Evolutionary conservation across 2,113 vertebrate species (phyloP).

Genomic region (Grammatotria lemairii): DNA sequence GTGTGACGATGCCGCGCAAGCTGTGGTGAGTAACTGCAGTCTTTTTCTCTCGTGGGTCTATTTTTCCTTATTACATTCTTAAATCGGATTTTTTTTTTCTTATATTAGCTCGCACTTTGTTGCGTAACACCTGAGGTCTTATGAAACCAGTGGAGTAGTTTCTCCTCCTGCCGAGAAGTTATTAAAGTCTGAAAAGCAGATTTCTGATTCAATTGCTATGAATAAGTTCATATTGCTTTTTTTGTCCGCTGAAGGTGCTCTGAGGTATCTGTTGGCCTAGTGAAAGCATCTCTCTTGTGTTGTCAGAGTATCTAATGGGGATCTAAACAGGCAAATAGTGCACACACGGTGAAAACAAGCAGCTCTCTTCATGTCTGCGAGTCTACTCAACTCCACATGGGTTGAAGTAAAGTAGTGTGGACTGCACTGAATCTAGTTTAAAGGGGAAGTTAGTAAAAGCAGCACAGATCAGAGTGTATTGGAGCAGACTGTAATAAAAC

Average conservation of each 20-base stretch:
- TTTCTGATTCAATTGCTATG: neutral
- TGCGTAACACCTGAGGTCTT: neutral
- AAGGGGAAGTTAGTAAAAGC: neutral
- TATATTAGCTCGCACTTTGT: neutral
- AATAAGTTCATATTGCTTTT: neutral
- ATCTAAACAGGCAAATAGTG: neutral
- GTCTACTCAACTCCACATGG: neutral
- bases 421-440: neutral
- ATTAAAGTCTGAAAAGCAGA: neutral
- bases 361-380: neutral
- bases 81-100: neutral
- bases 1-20: conserved; percentile 57
- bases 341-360: neutral
- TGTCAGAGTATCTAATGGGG: neutral
- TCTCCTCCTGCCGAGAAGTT: neutral
- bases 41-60: neutral
- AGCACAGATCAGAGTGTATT: neutral
- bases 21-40: conserved; percentile 53
- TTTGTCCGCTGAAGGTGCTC: neutral
- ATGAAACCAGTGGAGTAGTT: neutral
- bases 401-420: neutral
- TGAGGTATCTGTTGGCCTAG: neutral
- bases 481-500: neutral
- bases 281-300: neutral
- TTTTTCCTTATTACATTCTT: neutral